Percentiles rank a stretch among this genome's conserved stretches.
Conservation (phyloP, 2,797 vertebrate species). For the Gobionotothen gibberifrons region DNA sequence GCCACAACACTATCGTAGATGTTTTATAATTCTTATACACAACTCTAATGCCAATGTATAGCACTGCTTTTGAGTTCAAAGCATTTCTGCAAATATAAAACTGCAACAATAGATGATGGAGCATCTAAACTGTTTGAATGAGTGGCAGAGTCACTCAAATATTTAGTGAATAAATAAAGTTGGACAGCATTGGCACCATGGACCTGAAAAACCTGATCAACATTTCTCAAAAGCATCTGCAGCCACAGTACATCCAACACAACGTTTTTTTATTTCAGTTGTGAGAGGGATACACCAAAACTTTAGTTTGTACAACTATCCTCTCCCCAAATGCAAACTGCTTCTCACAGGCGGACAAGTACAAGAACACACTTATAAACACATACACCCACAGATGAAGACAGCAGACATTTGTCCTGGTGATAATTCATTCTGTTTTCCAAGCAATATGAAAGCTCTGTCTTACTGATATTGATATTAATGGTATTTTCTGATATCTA, state of each 20-base stretch:
- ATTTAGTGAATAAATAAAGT: conserved; percentile 38
- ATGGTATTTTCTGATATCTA: conserved; percentile 12
- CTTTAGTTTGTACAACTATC: conserved; percentile 33
- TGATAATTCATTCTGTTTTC: conserved; percentile 72
- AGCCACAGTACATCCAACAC: neutral
- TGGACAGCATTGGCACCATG: conserved; percentile 14
- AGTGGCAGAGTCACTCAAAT: conserved; percentile 7
- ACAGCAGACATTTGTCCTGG: conserved; percentile 69
- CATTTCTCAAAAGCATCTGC: conserved; percentile 25
- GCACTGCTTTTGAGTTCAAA: neutral
- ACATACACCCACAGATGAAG: conserved; percentile 59
- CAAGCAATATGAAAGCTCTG: conserved; percentile 37
- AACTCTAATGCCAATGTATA: neutral
- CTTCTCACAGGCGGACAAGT: conserved; percentile 40
- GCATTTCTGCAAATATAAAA: neutral
- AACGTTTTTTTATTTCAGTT: conserved; percentile 4
- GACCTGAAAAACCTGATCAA: conserved; percentile 34
- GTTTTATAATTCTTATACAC: no score
- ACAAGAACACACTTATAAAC: conserved; percentile 53
- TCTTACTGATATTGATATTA: neutral
- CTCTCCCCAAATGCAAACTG: conserved; percentile 52
- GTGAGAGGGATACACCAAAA: conserved; percentile 5
- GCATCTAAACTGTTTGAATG: neutral
- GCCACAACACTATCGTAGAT: neutral
- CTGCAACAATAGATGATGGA: neutral